Conservation (phyloP, 2,888 invertebrate species). For the Oscheius sp. region DNA sequence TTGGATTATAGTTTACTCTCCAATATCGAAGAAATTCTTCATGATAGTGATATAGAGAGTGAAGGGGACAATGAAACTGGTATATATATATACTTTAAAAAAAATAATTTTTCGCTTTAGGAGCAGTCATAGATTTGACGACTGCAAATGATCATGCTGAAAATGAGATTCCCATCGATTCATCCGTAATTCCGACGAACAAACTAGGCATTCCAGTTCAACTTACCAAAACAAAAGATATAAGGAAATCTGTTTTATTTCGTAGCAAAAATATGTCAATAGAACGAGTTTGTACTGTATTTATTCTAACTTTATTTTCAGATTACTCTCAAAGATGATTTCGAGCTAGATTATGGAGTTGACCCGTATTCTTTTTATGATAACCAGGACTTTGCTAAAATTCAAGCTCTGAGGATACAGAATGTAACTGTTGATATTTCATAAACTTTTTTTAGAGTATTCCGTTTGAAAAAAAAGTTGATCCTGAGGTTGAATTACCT, state of each 20-base stretch:
- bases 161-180: too few species aligned
- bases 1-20: conserved; percentile 5
- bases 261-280: conserved; percentile 10
- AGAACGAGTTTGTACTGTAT: neutral
- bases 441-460: neutral
- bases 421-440: neutral
- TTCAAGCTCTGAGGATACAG: neutral
- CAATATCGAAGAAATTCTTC: neutral
- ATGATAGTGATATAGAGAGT: neutral
- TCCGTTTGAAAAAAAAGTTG: neutral
- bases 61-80: conserved; percentile 2
- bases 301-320: neutral
- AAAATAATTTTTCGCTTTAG: neutral
- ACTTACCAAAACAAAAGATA: neutral
- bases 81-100: neutral
- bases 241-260: conserved; percentile 3
- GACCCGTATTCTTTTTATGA: neutral
- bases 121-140: neutral
- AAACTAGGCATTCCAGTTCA: neutral
- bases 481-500: neutral
- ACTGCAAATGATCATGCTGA: neutral
- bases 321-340: neutral
- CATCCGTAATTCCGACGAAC: too few species aligned
- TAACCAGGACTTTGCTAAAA: neutral
- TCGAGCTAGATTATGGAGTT: neutral